These are phyloP conservation scores for Seriola aureovittata DNA, from an alignment of 2,113 vertebrate species.

Conservation along the genomic window DNA sequence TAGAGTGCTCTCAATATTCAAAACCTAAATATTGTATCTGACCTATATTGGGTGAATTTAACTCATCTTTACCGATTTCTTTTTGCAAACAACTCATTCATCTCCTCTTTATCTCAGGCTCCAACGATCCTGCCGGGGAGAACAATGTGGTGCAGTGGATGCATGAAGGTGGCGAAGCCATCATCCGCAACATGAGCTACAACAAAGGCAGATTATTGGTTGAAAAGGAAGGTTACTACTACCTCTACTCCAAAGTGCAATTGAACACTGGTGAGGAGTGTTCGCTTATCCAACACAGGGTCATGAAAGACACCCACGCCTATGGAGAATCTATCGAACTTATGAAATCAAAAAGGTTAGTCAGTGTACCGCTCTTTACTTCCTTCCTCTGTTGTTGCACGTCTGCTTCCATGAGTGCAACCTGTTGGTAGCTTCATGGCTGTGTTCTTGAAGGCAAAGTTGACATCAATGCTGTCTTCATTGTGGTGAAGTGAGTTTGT, in stretches of 20 bases:
- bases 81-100: neutral
- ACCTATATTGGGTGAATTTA: neutral
- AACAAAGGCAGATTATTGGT: constrained; percentile 55
- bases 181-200: constrained; percentile 56
- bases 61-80: neutral
- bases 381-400: neutral
- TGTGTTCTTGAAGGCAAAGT: neutral
- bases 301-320: constrained; percentile 56
- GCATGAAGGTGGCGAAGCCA: neutral
- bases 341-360: constrained; percentile 76
- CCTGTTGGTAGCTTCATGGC: neutral
- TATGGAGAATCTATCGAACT: constrained; percentile 62
- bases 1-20: neutral
- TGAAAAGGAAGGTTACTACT: constrained; percentile 73
- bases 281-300: constrained; percentile 63
- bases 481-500: neutral
- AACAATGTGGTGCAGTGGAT: constrained; percentile 63
- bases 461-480: neutral
- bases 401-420: neutral
- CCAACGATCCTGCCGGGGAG: rapidly evolving
- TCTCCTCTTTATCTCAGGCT: constrained; percentile 33
- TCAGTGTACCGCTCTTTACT: neutral
- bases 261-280: constrained; percentile 49
- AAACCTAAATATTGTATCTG: neutral
- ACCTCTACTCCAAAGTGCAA: constrained; percentile 81